Percentiles rank a stretch among this genome's conserved stretches.
phyloP scores from a whole-genome alignment of 1,140 invertebrate genomes.

The Drosophila paulistorum region DNA sequence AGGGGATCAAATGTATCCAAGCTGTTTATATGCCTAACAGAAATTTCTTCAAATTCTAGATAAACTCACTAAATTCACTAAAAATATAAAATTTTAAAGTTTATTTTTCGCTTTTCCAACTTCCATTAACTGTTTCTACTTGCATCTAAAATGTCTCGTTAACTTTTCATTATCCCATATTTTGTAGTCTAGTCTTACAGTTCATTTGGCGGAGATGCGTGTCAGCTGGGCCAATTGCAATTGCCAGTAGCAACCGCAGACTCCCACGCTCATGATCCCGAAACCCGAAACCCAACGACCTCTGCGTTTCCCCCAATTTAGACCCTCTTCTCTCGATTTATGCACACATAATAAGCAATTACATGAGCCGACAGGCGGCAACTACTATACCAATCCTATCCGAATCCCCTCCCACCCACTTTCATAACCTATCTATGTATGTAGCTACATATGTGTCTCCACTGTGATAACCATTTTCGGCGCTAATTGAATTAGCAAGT shows the following conservation, averaged over 20 bases:
- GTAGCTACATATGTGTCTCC: conserved; percentile 19
- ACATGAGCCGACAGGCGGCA: conserved; percentile 39
- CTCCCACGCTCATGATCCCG: conserved; percentile 9
- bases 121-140: no score
- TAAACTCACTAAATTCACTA: no score
- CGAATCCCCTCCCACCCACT: conserved; percentile 13
- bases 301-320: background rate
- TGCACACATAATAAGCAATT: conserved; percentile 74
- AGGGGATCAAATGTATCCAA: background rate
- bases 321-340: conserved; percentile 47
- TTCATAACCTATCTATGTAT: background rate
- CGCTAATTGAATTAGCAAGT: conserved; percentile 72
- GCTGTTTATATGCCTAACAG: no score
- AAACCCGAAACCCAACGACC: conserved; percentile 7
- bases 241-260: conserved; percentile 27
- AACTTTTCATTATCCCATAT: background rate
- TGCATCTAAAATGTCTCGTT: no score
- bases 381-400: conserved; percentile 13
- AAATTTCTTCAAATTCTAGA: background rate
- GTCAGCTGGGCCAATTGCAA: conserved; percentile 29
- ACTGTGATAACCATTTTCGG: conserved; percentile 57
- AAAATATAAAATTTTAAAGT: no score
- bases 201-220: conserved; percentile 14
- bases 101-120: no score
- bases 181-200: conserved; percentile 32